Conservation (phyloP, 1,140 invertebrate genomes). For the Ostrea denselamellosa region DNA sequence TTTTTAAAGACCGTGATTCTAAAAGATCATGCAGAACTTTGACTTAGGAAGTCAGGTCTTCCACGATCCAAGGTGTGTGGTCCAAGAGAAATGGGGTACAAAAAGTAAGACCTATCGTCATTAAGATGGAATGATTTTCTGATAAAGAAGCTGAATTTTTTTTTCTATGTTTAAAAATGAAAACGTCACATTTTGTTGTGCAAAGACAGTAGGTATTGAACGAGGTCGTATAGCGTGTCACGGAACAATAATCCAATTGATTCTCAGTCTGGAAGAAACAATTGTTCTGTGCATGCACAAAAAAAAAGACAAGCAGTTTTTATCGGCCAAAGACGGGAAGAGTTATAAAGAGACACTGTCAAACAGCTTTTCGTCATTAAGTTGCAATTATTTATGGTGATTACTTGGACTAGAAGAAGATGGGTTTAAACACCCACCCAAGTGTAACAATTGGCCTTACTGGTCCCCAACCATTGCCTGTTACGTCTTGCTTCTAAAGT, state of each 20-base stretch:
- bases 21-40: constrained; percentile 13
- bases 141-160: constrained; percentile 23
- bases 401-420: constrained; percentile 35
- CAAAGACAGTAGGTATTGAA: neutral
- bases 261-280: constrained; percentile 32
- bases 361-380: constrained; percentile 38
- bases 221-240: constrained; percentile 1
- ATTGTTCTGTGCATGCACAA: constrained; percentile 31
- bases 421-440: constrained; percentile 36
- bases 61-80: constrained; percentile 30
- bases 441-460: constrained; percentile 25
- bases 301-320: constrained; percentile 26
- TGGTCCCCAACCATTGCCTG: neutral
- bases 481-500: constrained; percentile 25
- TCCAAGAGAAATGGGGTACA: neutral
- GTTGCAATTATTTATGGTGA: constrained; percentile 39
- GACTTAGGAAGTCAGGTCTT: neutral
- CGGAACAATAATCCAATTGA: constrained; percentile 26
- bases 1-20: neutral
- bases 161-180: neutral
- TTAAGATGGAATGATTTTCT: neutral
- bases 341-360: constrained; percentile 37
- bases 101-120: constrained; percentile 40
- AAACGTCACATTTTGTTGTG: constrained; percentile 2
- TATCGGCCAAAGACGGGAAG: constrained; percentile 27